Base-by-base conservation (phyloP, 1,140 invertebrate species). In the Psilanteris sp. region DNA sequence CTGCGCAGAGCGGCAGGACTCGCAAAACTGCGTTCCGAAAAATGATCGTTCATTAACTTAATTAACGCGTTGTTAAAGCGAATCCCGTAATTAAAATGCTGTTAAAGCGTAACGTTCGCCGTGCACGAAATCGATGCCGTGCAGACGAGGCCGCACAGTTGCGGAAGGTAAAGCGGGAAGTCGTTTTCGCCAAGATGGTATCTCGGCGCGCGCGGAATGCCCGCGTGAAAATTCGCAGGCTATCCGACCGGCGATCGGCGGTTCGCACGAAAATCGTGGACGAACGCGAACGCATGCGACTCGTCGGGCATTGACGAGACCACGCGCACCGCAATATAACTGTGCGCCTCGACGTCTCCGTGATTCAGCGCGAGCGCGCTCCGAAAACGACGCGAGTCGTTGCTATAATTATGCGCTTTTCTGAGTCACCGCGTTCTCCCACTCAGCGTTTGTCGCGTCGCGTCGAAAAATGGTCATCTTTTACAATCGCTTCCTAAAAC, bases 371-470 rank as follows among this genome's bases (percentile, higher is more conserved):
- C 32, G 32, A 15, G n/a, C 43, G 41, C 14, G 14, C 34, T 52
- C 14, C 26, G 29, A 20, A 61, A 54, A 61, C 15, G 4, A 32
- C 37, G 13, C 20, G 24, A 20, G 62, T 39, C 27, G 31, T 76
- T 78, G n/a, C n/a, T n/a, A 79, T 81, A 79, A 79, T 78, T 81
- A 76, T 79, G 55, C 41, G 22, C 20, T 55, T 43, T 59, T 66
- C 55, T 81, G 79, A 81, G 15, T 81, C 77, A 81, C 44, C 55
- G 24, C 1, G 9, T 15, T 4, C 32, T 36, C 11, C 48, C 46
- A 37, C 64, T 5, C 5, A 22, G 14, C 16, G 5, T 32, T 24
- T 59, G 29, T 16, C 34, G 41, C 46, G 32, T 7, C 46, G 20
- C 46, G 0, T 64, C 59, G 27, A 64, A 64, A 64, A 64, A 52